Evolutionary conservation across 2,797 vertebrate genomes (phyloP).

Genomic region (Gymnocypris eckloni): DNA sequence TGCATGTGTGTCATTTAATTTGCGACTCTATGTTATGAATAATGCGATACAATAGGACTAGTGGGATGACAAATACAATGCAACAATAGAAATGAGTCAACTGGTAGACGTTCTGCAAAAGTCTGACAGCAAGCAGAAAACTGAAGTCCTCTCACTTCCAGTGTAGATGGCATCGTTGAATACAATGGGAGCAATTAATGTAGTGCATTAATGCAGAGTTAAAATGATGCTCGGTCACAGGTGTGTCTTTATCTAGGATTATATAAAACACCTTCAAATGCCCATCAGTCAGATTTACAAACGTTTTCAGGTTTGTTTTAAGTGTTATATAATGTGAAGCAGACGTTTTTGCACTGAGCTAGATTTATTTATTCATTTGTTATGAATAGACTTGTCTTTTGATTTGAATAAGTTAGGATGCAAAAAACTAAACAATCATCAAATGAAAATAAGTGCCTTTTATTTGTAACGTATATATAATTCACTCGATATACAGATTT

Average conservation of each 20-base stretch:
- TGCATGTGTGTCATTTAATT: conserved; percentile 2
- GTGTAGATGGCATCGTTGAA: not conserved
- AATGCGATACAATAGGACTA: not conserved
- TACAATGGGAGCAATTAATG: not conserved
- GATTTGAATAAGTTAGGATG: not conserved
- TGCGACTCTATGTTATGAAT: not conserved
- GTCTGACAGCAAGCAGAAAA: not conserved
- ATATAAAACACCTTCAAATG: conserved; percentile 10
- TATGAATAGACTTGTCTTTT: not conserved
- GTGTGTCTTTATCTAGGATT: not conserved
- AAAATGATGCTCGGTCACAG: not conserved
- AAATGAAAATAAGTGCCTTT: not conserved
- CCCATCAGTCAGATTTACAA: not conserved
- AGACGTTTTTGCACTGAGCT: not conserved
- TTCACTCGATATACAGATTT: not conserved
- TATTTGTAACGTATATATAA: not conserved
- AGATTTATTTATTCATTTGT: not conserved
- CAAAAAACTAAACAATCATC: not conserved
- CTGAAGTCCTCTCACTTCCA: not conserved
- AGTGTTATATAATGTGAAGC: not conserved
- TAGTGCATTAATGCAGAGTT: not conserved
- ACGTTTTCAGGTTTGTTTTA: not conserved
- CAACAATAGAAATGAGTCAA: conserved; percentile 5
- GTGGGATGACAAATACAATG: not conserved
- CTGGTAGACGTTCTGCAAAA: not conserved